These are phyloP conservation scores for Caenorhabditis briggsae DNA, from an alignment of 1,140 invertebrate species.

Conservation along the genomic window DNA sequence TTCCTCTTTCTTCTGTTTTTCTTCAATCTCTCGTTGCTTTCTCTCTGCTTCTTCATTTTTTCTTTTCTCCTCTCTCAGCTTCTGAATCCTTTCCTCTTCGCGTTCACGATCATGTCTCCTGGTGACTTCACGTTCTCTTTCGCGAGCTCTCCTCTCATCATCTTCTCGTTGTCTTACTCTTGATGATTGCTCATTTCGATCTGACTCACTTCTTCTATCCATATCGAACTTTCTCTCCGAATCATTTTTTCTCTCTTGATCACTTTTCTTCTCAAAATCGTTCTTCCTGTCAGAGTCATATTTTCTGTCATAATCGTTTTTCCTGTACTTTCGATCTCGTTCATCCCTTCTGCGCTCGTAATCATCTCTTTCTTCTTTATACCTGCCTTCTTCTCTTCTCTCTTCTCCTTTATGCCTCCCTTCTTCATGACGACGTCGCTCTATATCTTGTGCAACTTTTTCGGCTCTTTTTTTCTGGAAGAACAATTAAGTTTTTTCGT, in stretches of 20 bases:
- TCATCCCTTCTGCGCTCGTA: not conserved
- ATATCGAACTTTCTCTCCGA: not conserved
- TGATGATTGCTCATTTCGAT: conserved; percentile 1
- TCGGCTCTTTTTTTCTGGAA: not conserved
- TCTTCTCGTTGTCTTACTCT: conserved; percentile 33
- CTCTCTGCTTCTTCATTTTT: not conserved
- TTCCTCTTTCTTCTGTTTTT: conserved; percentile 18
- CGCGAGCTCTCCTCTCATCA: conserved; percentile 42
- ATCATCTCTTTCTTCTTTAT: conserved; percentile 1
- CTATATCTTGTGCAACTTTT: conserved; percentile 13
- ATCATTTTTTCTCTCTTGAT: not conserved
- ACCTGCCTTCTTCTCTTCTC: not conserved
- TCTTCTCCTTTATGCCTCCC: not conserved
- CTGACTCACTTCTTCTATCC: not conserved
- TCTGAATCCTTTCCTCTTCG: not conserved
- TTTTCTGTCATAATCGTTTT: not conserved
- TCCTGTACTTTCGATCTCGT: not conserved
- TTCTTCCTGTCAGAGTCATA: not conserved
- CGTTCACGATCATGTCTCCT: conserved; percentile 22
- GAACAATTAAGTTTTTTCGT: not conserved
- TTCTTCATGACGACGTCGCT: not conserved
- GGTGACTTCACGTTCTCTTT: conserved; percentile 18
- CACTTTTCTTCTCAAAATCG: not conserved
- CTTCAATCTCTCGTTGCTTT: conserved; percentile 2
- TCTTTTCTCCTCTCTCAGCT: conserved; percentile 8